These are phyloP conservation scores for Eupithecia centaureata DNA, from an alignment of 2,888 invertebrate species.

Conservation along the genomic window DNA sequence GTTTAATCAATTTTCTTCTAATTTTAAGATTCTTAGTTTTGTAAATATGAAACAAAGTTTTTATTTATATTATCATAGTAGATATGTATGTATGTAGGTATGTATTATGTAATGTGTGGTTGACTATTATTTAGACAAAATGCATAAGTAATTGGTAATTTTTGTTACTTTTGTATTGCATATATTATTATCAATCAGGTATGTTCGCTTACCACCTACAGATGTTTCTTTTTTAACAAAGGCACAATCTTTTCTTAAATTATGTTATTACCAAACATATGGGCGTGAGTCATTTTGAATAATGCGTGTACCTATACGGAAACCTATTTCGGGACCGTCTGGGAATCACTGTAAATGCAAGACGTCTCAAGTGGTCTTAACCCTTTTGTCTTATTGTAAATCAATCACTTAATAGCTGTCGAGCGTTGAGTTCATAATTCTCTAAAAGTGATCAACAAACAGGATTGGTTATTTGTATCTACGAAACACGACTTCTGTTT, in stretches of 20 bases:
- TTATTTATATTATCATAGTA: neutral
- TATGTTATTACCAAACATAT: slow-evolving; percentile 46
- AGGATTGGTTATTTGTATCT: slow-evolving; percentile 6
- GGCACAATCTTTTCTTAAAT: slow-evolving; percentile 37
- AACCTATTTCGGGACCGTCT: slow-evolving; percentile 73
- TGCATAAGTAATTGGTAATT: neutral
- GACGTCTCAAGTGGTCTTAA: slow-evolving; percentile 53
- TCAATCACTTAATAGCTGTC: slow-evolving; percentile 48
- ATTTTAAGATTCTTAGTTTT: neutral
- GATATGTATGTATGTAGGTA: too few relatives aligned
- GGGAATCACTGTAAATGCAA: slow-evolving; percentile 68
- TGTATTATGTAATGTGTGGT: neutral
- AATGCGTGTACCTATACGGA: slow-evolving; percentile 49
- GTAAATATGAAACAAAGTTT: neutral
- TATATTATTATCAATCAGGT: too few relatives aligned
- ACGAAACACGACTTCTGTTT: neutral
- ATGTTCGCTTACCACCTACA: too few relatives aligned
- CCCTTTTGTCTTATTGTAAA: slow-evolving; percentile 58
- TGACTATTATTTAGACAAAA: neutral
- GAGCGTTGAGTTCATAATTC: slow-evolving; percentile 23
- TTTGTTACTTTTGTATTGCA: neutral
- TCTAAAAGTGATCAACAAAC: slow-evolving; percentile 18
- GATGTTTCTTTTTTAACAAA: neutral
- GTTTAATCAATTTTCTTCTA: neutral
- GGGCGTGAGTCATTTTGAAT: slow-evolving; percentile 62